Conservation (phyloP, 2,797 vertebrate genomes). For the Siniperca undulata region DNA sequence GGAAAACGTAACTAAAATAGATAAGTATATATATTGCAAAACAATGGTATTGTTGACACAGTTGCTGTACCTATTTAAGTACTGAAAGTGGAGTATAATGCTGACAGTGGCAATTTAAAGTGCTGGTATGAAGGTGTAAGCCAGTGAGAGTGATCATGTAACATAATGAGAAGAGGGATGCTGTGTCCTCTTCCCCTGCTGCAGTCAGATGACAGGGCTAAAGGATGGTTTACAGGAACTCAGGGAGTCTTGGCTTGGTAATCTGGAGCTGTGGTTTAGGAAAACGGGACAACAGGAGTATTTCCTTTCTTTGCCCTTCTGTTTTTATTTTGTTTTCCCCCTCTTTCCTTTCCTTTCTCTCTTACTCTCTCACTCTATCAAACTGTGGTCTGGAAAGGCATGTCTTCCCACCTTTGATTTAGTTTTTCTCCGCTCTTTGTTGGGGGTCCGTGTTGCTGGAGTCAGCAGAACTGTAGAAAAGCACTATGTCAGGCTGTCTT, state of each 20-base stretch:
- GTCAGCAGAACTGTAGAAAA: constrained; percentile 72
- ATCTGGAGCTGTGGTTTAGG: constrained; percentile 76
- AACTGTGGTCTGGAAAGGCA: constrained; percentile 57
- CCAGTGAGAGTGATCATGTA: constrained; percentile 42
- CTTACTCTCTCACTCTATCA: constrained; percentile 53
- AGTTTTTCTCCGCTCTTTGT: constrained; percentile 49
- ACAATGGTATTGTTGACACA: constrained; percentile 11
- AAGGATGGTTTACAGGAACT: constrained; percentile 74
- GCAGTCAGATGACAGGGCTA: constrained; percentile 55
- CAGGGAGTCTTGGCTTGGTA: constrained; percentile 65
- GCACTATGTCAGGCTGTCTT: constrained; percentile 57
- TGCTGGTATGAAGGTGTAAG: constrained; percentile 32
- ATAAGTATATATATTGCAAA: neutral
- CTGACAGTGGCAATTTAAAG: constrained; percentile 34
- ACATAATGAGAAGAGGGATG: constrained; percentile 49
- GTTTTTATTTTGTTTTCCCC: constrained; percentile 59
- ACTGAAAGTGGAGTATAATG: constrained; percentile 5
- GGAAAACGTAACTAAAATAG: neutral
- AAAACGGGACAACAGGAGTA: constrained; percentile 75
- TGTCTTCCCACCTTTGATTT: constrained; percentile 71
- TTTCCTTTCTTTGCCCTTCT: constrained; percentile 69
- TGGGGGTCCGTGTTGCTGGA: constrained; percentile 57
- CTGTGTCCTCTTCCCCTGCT: constrained; percentile 45
- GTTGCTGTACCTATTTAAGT: constrained; percentile 2
- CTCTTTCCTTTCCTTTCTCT: constrained; percentile 28